Base-by-base conservation (phyloP, 92 coral and sea anemone genomes). In the Zoanthus sociatus region DNA sequence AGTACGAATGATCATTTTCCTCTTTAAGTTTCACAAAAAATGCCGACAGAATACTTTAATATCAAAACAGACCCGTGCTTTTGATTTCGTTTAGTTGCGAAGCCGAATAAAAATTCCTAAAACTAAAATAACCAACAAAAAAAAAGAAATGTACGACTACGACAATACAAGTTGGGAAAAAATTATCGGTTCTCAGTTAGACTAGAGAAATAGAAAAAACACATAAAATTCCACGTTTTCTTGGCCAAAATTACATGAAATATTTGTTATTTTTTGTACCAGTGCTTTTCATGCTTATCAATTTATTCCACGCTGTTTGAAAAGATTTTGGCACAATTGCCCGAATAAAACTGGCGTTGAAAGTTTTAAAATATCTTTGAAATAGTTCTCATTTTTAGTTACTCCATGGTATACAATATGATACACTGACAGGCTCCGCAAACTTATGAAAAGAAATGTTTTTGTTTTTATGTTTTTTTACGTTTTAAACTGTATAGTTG, bases 31-130 rank as follows among this genome's bases (percentile, higher is more conserved):
- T 77, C 82, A 77, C 82, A 77, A 77, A 54, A 75, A 77, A 54
- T 77, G 82, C 82, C 82, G 82, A 56, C 73, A 53, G 85, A 66
- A 81, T 63, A 81, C 56, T 46, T 81, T 77, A 77, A 81, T 81
- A 81, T 67, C 74, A 30, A 64, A 79, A 81, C 75, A 45, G 75
- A 21, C 56, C 85, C 85, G 15, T 81, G 70, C 74, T 26, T 81
- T 81, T 66, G 64, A 44, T 71, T 16, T 26, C 18, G 9, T 18
- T 26, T 17, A 11, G 63, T 81, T 37, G 58, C 61, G 75, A 21
- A 16, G 75, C 61, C 26, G 21, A 16, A 30, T 11, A 7, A 4
- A 67, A 67, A 31, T 30, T 15, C 31, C 31, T 14, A 10, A 0
- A 30, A 3, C 46, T 69, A 9, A 69, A 33, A 69, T 31, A 26